Base-by-base conservation (phyloP, 2,113 vertebrate species). In the Anolis sagrei region DNA sequence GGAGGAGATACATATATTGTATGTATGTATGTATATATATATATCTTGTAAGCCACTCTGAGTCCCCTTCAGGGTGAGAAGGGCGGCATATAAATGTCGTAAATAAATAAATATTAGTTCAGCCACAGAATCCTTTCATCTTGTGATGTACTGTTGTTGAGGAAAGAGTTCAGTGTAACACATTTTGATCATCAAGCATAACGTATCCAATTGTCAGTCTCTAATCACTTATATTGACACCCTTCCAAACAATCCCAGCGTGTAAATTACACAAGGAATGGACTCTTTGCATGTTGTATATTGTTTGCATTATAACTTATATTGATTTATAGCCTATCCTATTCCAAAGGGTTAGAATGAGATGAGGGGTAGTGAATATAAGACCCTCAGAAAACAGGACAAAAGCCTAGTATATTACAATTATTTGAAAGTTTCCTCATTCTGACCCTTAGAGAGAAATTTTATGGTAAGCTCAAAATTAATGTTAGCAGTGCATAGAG, bases 121-220 rank as follows among this genome's bases (percentile, higher is more conserved):
- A 36, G 78, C 34, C 72, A 80, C 58, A 86, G 39, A 69, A 29
- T 89, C 79, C n/a, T 87, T 77, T 81, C 79, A 83, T 0, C 78
- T 69, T 87, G 54, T 87, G 80, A 51, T 73, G 66, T 49, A 29
- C 72, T 6, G 44, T 62, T 87, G 72, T 89, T 81, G 82, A 51
- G 27, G 89, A 70, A 76, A 62, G 70, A 54, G 74, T 87, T 81
- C 83, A 81, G 39, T 32, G 62, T 39, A 0, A 5, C 23, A 25
- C 32, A 9, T 83, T 82, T 84, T 76, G 80, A 79, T 84, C 84
- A 87, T 90, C 83, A 92, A 89, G 75, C 2, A 0, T 74, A 68
- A 54, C 32, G 86, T 85, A 85, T 76, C 76, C 76, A 87, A 86
- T 89, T 81, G 82, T 84, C 81, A 87, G 66, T 36, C 88, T 92